Evolutionary conservation across 2,113 vertebrate genomes (phyloP), one percentile per base, ranked within the genome.

Genomic region (Solea solea): DNA sequence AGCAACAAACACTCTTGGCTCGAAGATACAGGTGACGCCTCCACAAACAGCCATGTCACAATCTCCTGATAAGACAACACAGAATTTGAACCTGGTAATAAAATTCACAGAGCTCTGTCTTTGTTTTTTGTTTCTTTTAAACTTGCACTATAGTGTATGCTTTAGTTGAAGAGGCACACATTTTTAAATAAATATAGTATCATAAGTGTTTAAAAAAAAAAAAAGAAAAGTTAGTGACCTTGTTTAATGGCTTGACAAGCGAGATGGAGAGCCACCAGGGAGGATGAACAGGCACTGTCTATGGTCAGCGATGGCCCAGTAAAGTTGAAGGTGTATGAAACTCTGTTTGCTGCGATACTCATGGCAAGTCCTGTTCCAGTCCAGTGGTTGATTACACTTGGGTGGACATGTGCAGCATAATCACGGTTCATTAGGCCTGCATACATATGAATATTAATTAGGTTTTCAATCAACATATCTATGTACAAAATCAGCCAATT

Each of bases 11-110:
- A 93, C 54, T 58, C 87, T 65, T 11, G 95, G 95, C 49, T 95
- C 92, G 2, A 95, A 81, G 71, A 96, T 95, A 69, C 90, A 95
- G 88, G 76, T 95, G 27, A 95, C 95, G 2, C 95, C 96, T 12
- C 94, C 96, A 80, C 95, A 96, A 66, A 95, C 50, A 83, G 95
- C 95, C 92, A 96, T 95, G 5, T 96, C 94, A 82, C 95, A 96
- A 3, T 96, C 96, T 10, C 95, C 96, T 97, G 72, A 64, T 78
- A 45, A 62, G 21, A 73, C 40, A 54, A 60, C 51, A 46, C 1
- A 45, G 21, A 0, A 13, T 0, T 12, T 44, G 25, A 46, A 5
- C 14, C 7, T 28, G 44, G 4, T n/a, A 28, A 65, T 21, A 21
- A 21, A 21, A 21, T 21, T 21, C n/a, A n/a, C n/a, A n/a, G n/a